Conservation (phyloP, 2,113 vertebrate genomes). For the Tyrannus savana region DNA sequence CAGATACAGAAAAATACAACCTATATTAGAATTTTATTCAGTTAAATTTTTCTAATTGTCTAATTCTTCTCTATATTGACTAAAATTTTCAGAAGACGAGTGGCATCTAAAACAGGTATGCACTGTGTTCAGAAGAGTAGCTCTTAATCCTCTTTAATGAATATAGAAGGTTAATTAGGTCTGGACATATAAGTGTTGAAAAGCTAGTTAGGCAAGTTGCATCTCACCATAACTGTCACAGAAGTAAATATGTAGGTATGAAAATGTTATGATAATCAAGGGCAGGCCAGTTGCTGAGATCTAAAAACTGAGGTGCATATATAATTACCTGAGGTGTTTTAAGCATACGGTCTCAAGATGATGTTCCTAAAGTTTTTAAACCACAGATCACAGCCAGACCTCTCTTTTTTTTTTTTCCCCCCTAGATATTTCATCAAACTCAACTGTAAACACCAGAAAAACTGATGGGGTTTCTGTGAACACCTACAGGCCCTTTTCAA, state of each 20-base stretch:
- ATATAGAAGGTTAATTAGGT: not conserved
- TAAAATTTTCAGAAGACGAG: not conserved
- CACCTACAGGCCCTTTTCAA: not conserved
- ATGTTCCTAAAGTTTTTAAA: not conserved
- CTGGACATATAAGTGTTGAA: not conserved
- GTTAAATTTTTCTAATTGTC: not conserved
- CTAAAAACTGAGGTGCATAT: not conserved
- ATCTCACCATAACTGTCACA: not conserved
- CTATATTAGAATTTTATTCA: not conserved
- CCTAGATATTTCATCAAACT: not conserved
- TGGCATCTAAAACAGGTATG: not conserved
- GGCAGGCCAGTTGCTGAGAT: not conserved
- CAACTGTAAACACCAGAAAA: not conserved
- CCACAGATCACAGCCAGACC: not conserved
- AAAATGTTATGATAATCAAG: not conserved
- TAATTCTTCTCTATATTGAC: not conserved
- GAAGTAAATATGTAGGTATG: not conserved
- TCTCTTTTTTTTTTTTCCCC: not conserved
- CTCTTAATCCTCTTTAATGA: not conserved
- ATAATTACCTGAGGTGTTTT: not conserved
- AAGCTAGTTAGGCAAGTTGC: not conserved
- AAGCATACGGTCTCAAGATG: not conserved
- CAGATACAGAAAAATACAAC: not conserved
- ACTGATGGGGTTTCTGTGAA: not conserved
- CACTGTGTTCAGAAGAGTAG: not conserved